phyloP scores from a whole-genome alignment of 2,113 vertebrate genomes.

The Etheostoma spectabile region DNA sequence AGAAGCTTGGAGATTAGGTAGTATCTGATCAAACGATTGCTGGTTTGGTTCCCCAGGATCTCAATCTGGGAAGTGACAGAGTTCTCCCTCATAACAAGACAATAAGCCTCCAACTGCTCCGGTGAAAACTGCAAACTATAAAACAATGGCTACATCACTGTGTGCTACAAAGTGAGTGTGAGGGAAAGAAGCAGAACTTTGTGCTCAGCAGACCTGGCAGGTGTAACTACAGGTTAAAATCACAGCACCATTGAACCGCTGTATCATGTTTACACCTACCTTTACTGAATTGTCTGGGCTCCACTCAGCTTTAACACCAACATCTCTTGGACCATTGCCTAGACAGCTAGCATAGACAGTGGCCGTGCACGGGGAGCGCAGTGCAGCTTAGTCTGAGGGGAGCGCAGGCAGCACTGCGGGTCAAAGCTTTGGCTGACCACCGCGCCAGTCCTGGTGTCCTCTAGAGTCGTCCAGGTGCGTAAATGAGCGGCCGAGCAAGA shows the following conservation, averaged over 20 bases:
- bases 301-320: slow-evolving; percentile 28
- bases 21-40: slow-evolving; percentile 46
- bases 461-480: slow-evolving; percentile 70
- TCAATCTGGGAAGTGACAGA: slow-evolving; percentile 30
- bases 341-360: slow-evolving; percentile 22
- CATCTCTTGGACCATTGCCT: slow-evolving; percentile 64
- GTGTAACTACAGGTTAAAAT: slow-evolving; percentile 33
- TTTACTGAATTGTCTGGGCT: slow-evolving; percentile 45
- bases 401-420: slow-evolving; percentile 16
- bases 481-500: slow-evolving; percentile 68
- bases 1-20: slow-evolving; percentile 38
- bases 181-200: slow-evolving; percentile 12
- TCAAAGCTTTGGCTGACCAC: slow-evolving; percentile 58
- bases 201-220: slow-evolving; percentile 29
- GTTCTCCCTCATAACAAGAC: slow-evolving; percentile 35
- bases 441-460: slow-evolving; percentile 39
- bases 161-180: slow-evolving; percentile 45
- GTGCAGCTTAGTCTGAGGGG: slow-evolving; percentile 32
- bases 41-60: slow-evolving; percentile 47
- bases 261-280: slow-evolving; percentile 56
- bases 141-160: slow-evolving; percentile 34
- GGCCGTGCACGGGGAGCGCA: not conserved
- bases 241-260: not conserved
- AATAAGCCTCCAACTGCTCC: slow-evolving; percentile 40
- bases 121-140: slow-evolving; percentile 35